These are phyloP conservation scores for Meloidogyne exigua DNA, from an alignment of 1,140 invertebrate species.

Conservation along the genomic window DNA sequence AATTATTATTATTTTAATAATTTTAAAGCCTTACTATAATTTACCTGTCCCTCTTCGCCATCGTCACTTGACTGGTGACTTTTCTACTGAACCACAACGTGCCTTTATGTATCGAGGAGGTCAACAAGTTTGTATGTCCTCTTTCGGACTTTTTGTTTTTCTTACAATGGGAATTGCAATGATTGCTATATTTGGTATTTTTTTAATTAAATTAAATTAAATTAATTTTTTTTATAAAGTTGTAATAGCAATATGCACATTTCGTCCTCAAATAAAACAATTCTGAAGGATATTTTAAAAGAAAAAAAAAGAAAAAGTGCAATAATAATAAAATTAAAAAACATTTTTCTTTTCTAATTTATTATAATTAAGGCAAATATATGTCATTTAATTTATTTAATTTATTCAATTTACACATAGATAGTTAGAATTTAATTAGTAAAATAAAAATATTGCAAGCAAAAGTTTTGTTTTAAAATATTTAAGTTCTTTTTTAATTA, in stretches of 20 bases:
- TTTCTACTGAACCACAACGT: neutral
- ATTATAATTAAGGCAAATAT: neutral
- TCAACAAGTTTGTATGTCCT: constrained; percentile 44
- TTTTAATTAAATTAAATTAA: neutral
- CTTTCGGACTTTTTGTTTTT: constrained; percentile 53
- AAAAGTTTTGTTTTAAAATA: too few species aligned
- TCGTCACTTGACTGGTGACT: constrained; percentile 17
- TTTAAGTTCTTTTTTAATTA: too few species aligned
- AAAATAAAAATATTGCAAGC: too few species aligned
- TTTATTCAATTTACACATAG: too few species aligned
- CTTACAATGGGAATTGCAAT: constrained; percentile 44
- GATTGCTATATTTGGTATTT: constrained; percentile 35
- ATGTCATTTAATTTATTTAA: too few species aligned
- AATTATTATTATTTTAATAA: neutral
- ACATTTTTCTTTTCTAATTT: neutral
- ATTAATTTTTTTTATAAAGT: constrained; percentile 12
- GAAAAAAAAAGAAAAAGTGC: constrained; percentile 2
- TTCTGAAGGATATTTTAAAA: neutral
- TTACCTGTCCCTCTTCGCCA: constrained; percentile 45
- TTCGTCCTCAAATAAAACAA: constrained; percentile 33
- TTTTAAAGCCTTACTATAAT: constrained; percentile 4
- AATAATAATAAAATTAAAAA: neutral
- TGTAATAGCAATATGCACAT: constrained; percentile 36
- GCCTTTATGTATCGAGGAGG: neutral
- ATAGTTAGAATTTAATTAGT: too few species aligned